Conservation (phyloP, 2,113 vertebrate genomes). For the Anthoscopus minutus region DNA sequence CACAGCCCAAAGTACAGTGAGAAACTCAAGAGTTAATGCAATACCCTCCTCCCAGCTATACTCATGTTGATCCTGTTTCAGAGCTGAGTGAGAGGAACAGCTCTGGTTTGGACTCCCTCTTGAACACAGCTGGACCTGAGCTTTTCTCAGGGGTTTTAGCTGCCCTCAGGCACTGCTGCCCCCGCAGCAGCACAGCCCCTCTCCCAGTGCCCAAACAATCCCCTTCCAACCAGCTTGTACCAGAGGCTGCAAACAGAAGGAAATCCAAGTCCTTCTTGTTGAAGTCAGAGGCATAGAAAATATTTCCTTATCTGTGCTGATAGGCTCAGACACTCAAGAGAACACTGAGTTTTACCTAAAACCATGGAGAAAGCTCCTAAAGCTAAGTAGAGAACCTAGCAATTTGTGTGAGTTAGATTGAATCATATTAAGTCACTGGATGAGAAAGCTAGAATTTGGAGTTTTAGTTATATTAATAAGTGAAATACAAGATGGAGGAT, state of each 20-base stretch:
- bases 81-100: background rate
- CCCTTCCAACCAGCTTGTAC: accelerated
- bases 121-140: background rate
- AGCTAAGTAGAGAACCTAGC: too few relatives aligned
- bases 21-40: background rate
- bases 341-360: too few relatives aligned
- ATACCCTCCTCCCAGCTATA: background rate
- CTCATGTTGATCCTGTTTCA: background rate
- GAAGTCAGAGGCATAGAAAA: too few relatives aligned
- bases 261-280: background rate
- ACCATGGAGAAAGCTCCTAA: too few relatives aligned
- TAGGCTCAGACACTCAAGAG: too few relatives aligned
- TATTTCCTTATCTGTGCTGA: too few relatives aligned
- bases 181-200: background rate
- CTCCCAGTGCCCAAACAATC: background rate
- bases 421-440: too few relatives aligned
- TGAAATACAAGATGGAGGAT: too few relatives aligned
- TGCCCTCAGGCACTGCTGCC: background rate
- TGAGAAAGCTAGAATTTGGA: too few relatives aligned
- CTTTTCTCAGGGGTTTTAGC: background rate
- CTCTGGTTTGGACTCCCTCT: background rate
- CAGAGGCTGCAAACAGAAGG: background rate
- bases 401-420: too few relatives aligned
- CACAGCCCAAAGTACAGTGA: background rate
- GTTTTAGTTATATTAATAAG: too few relatives aligned